Evolutionary conservation across 2,797 vertebrate species (phyloP), one percentile per base, ranked within the genome.

Genomic region (Sebastes matsubarae): DNA sequence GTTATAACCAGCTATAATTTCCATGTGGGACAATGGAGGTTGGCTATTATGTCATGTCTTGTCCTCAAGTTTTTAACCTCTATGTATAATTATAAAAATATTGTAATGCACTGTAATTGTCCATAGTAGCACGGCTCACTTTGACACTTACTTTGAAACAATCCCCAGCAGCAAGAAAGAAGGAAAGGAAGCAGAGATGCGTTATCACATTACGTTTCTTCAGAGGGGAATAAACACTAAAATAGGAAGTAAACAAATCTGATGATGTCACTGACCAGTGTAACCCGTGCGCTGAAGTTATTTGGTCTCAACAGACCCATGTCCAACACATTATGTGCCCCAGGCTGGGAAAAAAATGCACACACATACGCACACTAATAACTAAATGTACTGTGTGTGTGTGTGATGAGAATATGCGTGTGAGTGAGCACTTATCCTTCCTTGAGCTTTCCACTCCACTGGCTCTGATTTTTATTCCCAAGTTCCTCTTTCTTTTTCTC

Each of bases 101-200:
- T 9, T 55, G 6, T 18, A n/a, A 30, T 22, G 22, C 1, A 18
- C 2, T 64, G 13, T 27, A 13, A 38, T 13, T 36, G 34, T 60
- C 22, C 8, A 52, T 4, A 29, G 13, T 42, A 29, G 25, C 4
- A 18, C 4, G 42, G 13, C 29, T 72, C 2, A 18, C 29, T 30
- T 9, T 1, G 12, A 81, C 36, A 88, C 95, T 96, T 94, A 96
- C 95, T 90, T 93, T 88, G n/a, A 78, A 87, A 85, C 2, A 13
- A 77, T 73, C 63, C 76, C 76, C 22, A 68, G 81, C 16, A 77
- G 86, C 75, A 73, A 88, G 46, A 57, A 63, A 61, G 54, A 74
- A 8, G 18, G 18, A 70, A 73, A 36, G 24, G 0, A 72, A 79
- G 42, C 24, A 69, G 2, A 59, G 57, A 36, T 0, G 8, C 20